Base-by-base conservation (phyloP, 2,888 invertebrate genomes). In the Drosophila kanekoi region DNA sequence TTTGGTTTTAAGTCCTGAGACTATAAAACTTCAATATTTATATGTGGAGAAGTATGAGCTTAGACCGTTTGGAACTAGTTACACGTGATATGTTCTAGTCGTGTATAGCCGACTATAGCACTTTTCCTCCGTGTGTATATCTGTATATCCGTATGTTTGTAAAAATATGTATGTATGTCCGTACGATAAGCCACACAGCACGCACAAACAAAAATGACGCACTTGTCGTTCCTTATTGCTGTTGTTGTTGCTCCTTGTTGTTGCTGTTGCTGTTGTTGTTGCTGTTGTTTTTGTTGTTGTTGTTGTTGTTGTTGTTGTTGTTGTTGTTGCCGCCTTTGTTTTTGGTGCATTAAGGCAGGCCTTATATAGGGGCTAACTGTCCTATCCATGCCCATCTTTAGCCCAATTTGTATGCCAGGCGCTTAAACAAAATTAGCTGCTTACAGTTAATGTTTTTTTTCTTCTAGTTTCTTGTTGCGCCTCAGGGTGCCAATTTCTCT, bases 161-260 rank as follows among this genome's bases (percentile, higher is more conserved):
- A 37, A 6, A 23, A 35, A 35, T 18, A 18, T 18, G 18, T 18
- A 35, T n/a, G 11, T 16, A 10, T 59, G 20, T 35, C 35, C 33
- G 62, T 51, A 35, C 69, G 82, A 84, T 84, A 84, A 83, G 77
- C 72, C 73, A 73, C 69, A 75, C 67, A 75, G 56, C 74, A 66
- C 44, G 59, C 73, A 65, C 60, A 80, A 73, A 74, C 28, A 80
- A 86, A 86, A 82, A 84, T 82, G 85, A 82, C 84, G 81, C 84
- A 82, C 82, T 86, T 85, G 82, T 81, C 68, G 59, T 64, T 52
- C 38, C 18, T 48, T 70, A 53, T 65, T 52, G 40, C 13, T 48
- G 10, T 54, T 69, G 43, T 35, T 49, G 41, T 14, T n/a, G n/a
- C n/a, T n/a, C 65, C 18, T 51, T 62, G 47, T 58, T 64, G 41